phyloP scores from a whole-genome alignment of 1,140 invertebrate species.

The Lanistes nyassanus region DNA sequence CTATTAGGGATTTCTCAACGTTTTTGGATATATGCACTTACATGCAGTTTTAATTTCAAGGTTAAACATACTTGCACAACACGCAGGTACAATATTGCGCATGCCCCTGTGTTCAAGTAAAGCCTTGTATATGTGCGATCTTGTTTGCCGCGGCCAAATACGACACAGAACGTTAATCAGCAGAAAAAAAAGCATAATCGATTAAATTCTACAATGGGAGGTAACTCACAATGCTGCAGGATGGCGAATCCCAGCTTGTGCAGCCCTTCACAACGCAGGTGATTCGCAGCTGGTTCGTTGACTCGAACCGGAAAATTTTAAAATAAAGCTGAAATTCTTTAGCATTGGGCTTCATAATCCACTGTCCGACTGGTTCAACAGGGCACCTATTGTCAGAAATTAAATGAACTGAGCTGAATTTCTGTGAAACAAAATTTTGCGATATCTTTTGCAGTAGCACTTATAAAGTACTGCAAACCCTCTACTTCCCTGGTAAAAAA shows the following conservation, averaged over 20 bases:
- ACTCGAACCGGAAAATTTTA: conserved; percentile 23
- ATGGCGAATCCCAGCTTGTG: conserved; percentile 23
- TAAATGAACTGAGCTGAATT: too few species aligned
- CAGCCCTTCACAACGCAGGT: conserved; percentile 21
- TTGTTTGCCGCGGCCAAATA: neutral
- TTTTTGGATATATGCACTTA: too few species aligned
- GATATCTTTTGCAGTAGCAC: too few species aligned
- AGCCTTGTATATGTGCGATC: too few species aligned
- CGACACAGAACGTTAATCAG: neutral
- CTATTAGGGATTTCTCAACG: too few species aligned
- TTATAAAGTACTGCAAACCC: too few species aligned
- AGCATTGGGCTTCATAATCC: conserved; percentile 26
- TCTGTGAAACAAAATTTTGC: too few species aligned
- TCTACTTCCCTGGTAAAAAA: too few species aligned
- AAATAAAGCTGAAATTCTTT: conserved; percentile 25
- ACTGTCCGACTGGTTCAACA: conserved; percentile 21
- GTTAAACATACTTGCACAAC: too few species aligned
- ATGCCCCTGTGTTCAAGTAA: too few species aligned
- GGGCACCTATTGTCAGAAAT: conserved; percentile 6
- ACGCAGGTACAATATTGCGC: too few species aligned
- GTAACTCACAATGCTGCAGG: conserved; percentile 21
- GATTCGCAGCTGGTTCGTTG: conserved; percentile 23
- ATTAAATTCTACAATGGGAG: neutral
- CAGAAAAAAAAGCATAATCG: neutral
- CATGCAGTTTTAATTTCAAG: too few species aligned